Conservation (phyloP, 2,888 invertebrate genomes). For the Bursaphelenchus okinawaensis region DNA sequence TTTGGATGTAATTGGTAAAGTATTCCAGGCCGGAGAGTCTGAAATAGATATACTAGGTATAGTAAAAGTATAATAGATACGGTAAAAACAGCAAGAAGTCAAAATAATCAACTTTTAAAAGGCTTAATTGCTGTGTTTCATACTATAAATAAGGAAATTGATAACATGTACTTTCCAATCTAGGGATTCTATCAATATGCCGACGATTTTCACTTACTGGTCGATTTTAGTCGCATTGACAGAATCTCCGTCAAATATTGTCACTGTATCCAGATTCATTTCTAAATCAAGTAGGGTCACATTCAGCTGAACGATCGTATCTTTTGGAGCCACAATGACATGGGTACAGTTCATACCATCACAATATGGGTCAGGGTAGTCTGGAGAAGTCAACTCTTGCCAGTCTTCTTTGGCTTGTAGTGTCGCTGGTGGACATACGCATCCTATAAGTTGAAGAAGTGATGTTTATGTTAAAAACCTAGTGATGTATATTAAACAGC, state of each 20-base stretch:
- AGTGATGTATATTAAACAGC: background rate
- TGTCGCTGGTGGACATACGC: slow-evolving; percentile 16
- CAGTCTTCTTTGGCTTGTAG: slow-evolving; percentile 20
- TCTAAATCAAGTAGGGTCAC: slow-evolving; percentile 14
- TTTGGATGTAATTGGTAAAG: slow-evolving; percentile 3
- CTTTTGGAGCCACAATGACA: slow-evolving; percentile 17
- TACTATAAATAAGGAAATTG: too few relatives aligned
- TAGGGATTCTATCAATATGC: too few relatives aligned
- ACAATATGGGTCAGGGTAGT: slow-evolving; percentile 21
- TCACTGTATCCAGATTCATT: slow-evolving; percentile 18
- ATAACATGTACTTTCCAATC: too few relatives aligned
- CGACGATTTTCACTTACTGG: background rate
- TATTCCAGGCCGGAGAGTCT: slow-evolving; percentile 20
- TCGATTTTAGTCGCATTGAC: background rate
- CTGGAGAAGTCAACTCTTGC: slow-evolving; percentile 18
- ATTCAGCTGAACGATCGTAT: slow-evolving; percentile 14
- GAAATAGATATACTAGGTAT: slow-evolving; percentile 7
- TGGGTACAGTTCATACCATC: slow-evolving; percentile 23
- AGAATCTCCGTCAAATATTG: slow-evolving; percentile 18
- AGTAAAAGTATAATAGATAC: too few relatives aligned
- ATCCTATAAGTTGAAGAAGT: slow-evolving; percentile 16
- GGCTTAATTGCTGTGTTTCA: too few relatives aligned
- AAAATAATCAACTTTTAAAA: too few relatives aligned
- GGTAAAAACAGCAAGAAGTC: too few relatives aligned
- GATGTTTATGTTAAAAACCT: too few relatives aligned